Conservation (phyloP, 2,797 vertebrate species). For the Chloroceryle inda region DNA sequence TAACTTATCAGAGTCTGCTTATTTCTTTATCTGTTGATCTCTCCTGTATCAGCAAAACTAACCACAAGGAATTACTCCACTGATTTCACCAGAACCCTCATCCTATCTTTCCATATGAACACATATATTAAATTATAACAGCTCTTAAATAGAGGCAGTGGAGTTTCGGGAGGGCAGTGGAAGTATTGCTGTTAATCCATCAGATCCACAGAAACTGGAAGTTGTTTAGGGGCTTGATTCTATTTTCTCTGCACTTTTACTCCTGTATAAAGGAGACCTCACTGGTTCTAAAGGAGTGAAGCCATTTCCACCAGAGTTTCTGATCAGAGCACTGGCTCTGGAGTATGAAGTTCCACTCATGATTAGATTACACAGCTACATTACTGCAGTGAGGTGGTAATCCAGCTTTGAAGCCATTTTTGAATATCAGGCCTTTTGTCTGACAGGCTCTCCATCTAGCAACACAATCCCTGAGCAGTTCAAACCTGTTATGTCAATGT, state of each 20-base stretch:
- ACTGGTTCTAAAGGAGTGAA: not conserved
- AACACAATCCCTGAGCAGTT: not conserved
- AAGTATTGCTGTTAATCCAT: not conserved
- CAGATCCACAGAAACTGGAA: not conserved
- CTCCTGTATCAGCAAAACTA: constrained; percentile 19
- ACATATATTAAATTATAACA: constrained; percentile 21
- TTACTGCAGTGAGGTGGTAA: not conserved
- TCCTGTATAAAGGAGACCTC: not conserved
- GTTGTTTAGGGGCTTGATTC: not conserved
- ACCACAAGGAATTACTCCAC: not conserved
- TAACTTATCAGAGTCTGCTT: not conserved
- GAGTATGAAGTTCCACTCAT: not conserved
- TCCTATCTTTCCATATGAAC: not conserved
- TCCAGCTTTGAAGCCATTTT: not conserved
- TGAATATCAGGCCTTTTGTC: not conserved
- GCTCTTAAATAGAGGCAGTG: constrained; percentile 10
- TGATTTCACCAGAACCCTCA: not conserved
- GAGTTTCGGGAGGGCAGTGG: constrained; percentile 28
- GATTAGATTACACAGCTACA: not conserved
- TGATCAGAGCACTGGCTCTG: not conserved
- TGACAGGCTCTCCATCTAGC: not conserved
- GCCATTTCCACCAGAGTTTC: not conserved
- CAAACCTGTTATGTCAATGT: not conserved
- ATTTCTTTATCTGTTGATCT: constrained; percentile 12
- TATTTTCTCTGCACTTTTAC: not conserved